phyloP scores from a whole-genome alignment of 2,888 invertebrate species.

The Cremastinae sp. region DNA sequence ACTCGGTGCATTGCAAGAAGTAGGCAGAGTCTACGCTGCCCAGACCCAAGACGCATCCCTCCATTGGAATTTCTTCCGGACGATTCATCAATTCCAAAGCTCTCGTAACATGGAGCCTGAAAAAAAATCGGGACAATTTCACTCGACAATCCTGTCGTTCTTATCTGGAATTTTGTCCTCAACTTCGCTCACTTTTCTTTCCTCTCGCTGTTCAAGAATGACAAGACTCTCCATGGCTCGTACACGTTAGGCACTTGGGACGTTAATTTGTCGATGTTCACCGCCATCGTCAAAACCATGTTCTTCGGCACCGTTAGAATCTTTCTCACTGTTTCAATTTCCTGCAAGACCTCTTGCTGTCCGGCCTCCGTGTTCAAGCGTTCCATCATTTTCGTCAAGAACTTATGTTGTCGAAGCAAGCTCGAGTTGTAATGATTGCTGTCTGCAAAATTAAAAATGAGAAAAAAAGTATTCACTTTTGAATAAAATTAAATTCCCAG shows the following conservation, averaged over 20 bases:
- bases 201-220: slow-evolving; percentile 65
- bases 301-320: slow-evolving; percentile 84
- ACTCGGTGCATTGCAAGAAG: slow-evolving; percentile 85
- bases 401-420: slow-evolving; percentile 89
- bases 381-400: slow-evolving; percentile 86
- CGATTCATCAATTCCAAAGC: slow-evolving; percentile 81
- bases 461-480: too few species aligned
- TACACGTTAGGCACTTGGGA: slow-evolving; percentile 81
- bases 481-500: too few species aligned
- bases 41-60: slow-evolving; percentile 88
- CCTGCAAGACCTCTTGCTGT: slow-evolving; percentile 80
- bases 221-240: slow-evolving; percentile 82
- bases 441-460: slow-evolving; percentile 80
- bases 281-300: slow-evolving; percentile 87
- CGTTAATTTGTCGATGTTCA: slow-evolving; percentile 85
- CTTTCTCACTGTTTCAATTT: slow-evolving; percentile 83
- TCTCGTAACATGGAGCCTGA: slow-evolving; percentile 80
- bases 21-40: slow-evolving; percentile 91
- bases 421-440: slow-evolving; percentile 88
- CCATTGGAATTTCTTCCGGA: slow-evolving; percentile 76
- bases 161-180: not conserved
- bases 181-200: slow-evolving; percentile 70
- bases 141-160: not conserved
- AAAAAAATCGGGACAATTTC: slow-evolving; percentile 6
- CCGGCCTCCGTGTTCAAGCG: slow-evolving; percentile 82